phyloP scores from a whole-genome alignment of 2,888 invertebrate species.

The Eupeodes latifasciatus region DNA sequence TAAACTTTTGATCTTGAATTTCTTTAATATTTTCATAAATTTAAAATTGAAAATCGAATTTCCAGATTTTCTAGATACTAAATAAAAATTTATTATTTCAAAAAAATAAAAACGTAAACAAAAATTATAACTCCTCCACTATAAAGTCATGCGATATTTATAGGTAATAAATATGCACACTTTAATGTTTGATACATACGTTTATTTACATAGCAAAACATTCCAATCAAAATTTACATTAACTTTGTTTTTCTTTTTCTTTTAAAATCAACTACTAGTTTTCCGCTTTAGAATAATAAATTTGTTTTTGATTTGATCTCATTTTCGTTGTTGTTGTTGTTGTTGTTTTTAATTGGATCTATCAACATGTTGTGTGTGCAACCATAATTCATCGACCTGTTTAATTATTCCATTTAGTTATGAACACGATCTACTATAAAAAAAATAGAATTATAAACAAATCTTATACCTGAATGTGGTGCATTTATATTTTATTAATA shows the following conservation, averaged over 20 bases:
- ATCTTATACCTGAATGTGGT: conserved; percentile 30
- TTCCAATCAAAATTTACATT: conserved; percentile 56
- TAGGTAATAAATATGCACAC: conserved; percentile 1
- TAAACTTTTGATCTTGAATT: neutral
- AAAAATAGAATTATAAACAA: conserved; percentile 12
- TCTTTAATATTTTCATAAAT: conserved; percentile 13
- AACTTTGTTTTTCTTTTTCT: conserved; percentile 38
- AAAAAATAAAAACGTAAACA: neutral
- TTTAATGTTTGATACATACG: conserved; percentile 39
- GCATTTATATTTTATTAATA: conserved; percentile 52
- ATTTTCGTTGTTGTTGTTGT: conserved; percentile 15
- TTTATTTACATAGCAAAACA: conserved; percentile 61
- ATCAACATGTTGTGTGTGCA: conserved; percentile 46
- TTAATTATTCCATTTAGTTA: conserved; percentile 68
- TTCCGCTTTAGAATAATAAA: conserved; percentile 50
- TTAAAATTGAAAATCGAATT: neutral
- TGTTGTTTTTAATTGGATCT: conserved; percentile 2
- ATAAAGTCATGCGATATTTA: neutral
- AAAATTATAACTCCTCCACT: conserved; percentile 37
- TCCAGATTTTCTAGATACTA: conserved; percentile 8
- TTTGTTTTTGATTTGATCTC: conserved; percentile 35
- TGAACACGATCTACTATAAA: conserved; percentile 64
- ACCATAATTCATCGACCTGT: conserved; percentile 49
- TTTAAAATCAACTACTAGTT: conserved; percentile 46
- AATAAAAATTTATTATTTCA: neutral